Base-by-base conservation (phyloP, 2,113 vertebrate species). In the Willisornis vidua region DNA sequence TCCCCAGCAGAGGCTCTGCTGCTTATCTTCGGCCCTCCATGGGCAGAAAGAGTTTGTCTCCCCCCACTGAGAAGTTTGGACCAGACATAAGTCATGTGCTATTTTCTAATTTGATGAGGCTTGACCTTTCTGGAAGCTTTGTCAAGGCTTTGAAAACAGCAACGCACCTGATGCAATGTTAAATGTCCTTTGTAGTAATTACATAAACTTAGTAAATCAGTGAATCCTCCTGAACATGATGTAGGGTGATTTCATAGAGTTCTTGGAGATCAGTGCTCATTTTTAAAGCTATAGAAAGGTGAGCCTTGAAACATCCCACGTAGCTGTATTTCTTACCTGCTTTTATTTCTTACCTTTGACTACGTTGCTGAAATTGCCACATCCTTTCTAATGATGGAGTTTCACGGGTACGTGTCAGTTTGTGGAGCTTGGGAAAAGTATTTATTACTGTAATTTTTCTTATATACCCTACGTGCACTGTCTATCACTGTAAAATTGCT, bases 111-210 rank as follows among this genome's bases (percentile, higher is more conserved):
- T 61, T 29, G 46, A 28, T 84, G 33, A 17, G 33, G 13, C 84
- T 51, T 89, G 37, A 76, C 83, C n/a, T 80, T 59, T 70, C 46
- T 31, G 41, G 78, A 87, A 67, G 46, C 51, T 90, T 76, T 81
- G 80, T 66, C 33, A 28, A 62, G 35, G 26, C 45, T 57, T 68
- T 29, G 49, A 55, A 41, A 88, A 85, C 52, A 65, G 23, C 48
- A 81, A 12, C 12, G 7, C 43, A 35, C 66, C 59, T 54, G 46
- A n/a, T 73, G n/a, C 57, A 37, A 35, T 84, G 83, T 74, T 88
- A 86, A 93, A 86, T 90, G 23, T 89, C n/a, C 72, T 86, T 55
- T 62, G 68, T 24, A 49, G 31, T 86, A 95, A 80, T 94, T 92
- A 37, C 28, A 67, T 91, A 65, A 88, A 37, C 31, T 87, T 80